Base-by-base conservation (phyloP, 2,113 vertebrate species). In the Engraulis encrasicolus region DNA sequence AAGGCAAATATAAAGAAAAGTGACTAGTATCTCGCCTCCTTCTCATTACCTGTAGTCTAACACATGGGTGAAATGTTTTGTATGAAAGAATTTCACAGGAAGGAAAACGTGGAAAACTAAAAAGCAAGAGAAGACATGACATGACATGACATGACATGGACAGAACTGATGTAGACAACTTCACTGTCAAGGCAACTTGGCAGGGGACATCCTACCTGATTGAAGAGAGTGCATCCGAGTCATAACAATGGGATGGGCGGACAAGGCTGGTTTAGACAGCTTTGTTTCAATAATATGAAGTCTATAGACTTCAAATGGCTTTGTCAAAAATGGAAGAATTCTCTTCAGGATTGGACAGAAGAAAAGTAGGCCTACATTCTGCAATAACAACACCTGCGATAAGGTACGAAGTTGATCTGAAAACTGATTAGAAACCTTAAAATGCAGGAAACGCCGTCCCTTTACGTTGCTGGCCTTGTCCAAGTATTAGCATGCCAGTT, bases 391-490 rank as follows among this genome's bases (percentile, higher is more conserved):
- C 54, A 58, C 54, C 54, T 58, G 50, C 40, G 40, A 45, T 45
- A 45, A 5, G 9, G 40, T 45, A 9, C 40, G 9, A 45, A 45
- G 40, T 3, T 45, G 40, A 45, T 45, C 40, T 5, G 40, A 45
- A 45, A 45, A 45, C 40, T 9, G 3, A 45, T 45, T n/a, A n/a
- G n/a, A n/a, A n/a, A n/a, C n/a, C n/a, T n/a, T n/a, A n/a, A n/a
- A n/a, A n/a, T n/a, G n/a, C n/a, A n/a, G n/a, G n/a, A n/a, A n/a
- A n/a, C n/a, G n/a, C n/a, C n/a, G n/a, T n/a, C n/a, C n/a, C n/a
- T n/a, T n/a, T n/a, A n/a, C n/a, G 31, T 74, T 74, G 58, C 11
- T 74, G 31, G 66, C 23, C 31, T 74, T 74, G 66, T 74, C 66
- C 34, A 31, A 27, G 58, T 66, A n/a, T 66, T 74, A 12, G 66